Percentiles rank a stretch among this genome's conserved stretches.
Evolutionary conservation across 1,140 invertebrate species (phyloP).

Genomic region (Pseudomyrmex dendroicus): DNA sequence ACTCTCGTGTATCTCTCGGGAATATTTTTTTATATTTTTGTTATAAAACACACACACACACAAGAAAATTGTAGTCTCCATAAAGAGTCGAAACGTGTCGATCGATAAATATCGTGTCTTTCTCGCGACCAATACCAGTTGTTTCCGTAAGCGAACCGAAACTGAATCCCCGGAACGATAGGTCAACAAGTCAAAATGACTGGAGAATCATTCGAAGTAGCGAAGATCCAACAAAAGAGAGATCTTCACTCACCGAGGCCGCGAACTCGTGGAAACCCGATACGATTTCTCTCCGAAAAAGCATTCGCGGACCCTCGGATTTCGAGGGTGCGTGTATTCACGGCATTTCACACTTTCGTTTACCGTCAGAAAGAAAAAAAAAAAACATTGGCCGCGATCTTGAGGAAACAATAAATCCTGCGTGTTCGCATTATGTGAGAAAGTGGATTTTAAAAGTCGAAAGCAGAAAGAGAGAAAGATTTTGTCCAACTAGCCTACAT

Average conservation of each 20-base stretch:
- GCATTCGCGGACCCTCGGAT: conserved; percentile 49
- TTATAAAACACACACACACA: not conserved
- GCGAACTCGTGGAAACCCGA: conserved; percentile 58
- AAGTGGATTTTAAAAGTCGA: conserved; percentile 39
- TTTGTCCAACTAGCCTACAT: conserved; percentile 9
- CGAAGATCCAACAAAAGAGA: conserved; percentile 27
- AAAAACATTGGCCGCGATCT: not conserved
- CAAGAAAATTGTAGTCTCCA: too few relatives aligned
- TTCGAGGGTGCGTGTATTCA: conserved; percentile 42
- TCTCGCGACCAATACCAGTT: too few relatives aligned
- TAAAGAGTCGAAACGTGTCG: too few relatives aligned
- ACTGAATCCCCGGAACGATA: conserved; percentile 72
- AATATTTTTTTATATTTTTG: not conserved
- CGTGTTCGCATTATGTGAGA: too few relatives aligned
- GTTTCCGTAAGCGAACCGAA: conserved; percentile 65
- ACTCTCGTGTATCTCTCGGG: not conserved
- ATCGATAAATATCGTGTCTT: too few relatives aligned
- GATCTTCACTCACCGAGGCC: conserved; percentile 9
- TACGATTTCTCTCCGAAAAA: conserved; percentile 64
- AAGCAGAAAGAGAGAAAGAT: not conserved
- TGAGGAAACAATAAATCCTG: not conserved
- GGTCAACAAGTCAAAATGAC: conserved; percentile 76
- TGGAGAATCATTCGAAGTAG: conserved; percentile 45
- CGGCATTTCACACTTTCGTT: conserved; percentile 59
- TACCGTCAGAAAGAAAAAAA: too few relatives aligned